Conservation (phyloP, 2,888 invertebrate species). For the Pherbina coryleti region DNA sequence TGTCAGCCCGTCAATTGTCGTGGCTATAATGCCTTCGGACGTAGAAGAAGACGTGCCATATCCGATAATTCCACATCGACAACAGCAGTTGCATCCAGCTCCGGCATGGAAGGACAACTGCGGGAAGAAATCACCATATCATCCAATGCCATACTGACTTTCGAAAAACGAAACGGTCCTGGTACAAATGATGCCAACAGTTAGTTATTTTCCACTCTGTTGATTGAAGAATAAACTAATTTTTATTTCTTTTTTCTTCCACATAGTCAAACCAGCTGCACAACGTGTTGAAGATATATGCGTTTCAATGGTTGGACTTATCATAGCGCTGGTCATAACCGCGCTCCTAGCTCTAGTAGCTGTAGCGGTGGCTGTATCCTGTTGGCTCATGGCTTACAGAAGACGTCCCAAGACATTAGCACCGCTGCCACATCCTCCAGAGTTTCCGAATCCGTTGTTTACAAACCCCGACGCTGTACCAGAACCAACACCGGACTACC, state of each 20-base stretch:
- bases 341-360: conserved; percentile 92
- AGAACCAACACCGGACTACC: conserved; percentile 87
- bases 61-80: conserved; percentile 67
- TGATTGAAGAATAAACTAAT: background rate
- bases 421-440: conserved; percentile 93
- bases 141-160: conserved; percentile 91
- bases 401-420: conserved; percentile 88
- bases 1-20: conserved; percentile 96
- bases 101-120: conserved; percentile 80
- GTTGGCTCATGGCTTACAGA: conserved; percentile 95
- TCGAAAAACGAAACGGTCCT: conserved; percentile 84
- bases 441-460: conserved; percentile 95
- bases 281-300: conserved; percentile 85
- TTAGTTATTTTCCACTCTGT: conserved; percentile 60
- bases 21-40: conserved; percentile 90
- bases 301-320: conserved; percentile 92
- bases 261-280: conserved; percentile 68
- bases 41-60: conserved; percentile 78
- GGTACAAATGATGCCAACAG: conserved; percentile 85
- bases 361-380: conserved; percentile 93
- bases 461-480: conserved; percentile 84
- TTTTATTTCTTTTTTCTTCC: background rate
- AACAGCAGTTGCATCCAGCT: conserved; percentile 74
- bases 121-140: conserved; percentile 94
- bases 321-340: conserved; percentile 92